phyloP scores from a whole-genome alignment of 1,140 invertebrate genomes.

The Drosophila ohnishii region DNA sequence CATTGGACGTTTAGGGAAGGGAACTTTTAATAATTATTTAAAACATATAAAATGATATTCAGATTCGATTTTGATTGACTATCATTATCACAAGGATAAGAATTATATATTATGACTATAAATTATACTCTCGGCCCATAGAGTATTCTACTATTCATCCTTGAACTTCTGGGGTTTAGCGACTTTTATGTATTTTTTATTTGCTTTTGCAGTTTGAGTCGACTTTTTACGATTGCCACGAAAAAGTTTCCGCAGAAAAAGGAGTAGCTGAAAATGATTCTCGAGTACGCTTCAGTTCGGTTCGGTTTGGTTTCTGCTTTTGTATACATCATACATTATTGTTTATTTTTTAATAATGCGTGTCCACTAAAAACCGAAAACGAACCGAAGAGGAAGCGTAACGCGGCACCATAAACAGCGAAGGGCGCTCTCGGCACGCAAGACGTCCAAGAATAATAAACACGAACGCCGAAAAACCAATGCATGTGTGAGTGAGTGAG shows the following conservation, averaged over 20 bases:
- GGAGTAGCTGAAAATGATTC: conserved; percentile 65
- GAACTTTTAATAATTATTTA: too few species aligned
- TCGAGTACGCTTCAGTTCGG: conserved; percentile 19
- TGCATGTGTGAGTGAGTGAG: conserved; percentile 18
- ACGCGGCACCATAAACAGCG: conserved; percentile 72
- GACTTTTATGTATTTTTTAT: conserved; percentile 52
- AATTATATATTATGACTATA: neutral
- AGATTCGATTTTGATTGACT: neutral
- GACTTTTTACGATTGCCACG: conserved; percentile 62
- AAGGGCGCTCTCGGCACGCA: conserved; percentile 58
- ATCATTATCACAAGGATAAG: too few species aligned
- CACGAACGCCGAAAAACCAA: conserved; percentile 58
- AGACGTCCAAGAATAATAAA: conserved; percentile 69
- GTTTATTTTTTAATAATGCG: conserved; percentile 83
- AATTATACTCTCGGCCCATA: neutral
- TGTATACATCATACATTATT: conserved; percentile 66
- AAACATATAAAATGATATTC: neutral
- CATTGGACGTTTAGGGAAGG: too few species aligned
- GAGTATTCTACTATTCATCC: conserved; percentile 38
- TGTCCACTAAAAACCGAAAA: conserved; percentile 72
- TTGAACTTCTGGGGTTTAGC: conserved; percentile 3
- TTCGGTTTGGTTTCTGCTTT: conserved; percentile 36
- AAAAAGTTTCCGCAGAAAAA: conserved; percentile 69
- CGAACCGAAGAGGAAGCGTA: conserved; percentile 60
- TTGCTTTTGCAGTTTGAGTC: conserved; percentile 49